These are phyloP conservation scores for Ailuropoda melanoleuca DNA, from an alignment of 2,113 vertebrate genomes.

Conservation along the genomic window DNA sequence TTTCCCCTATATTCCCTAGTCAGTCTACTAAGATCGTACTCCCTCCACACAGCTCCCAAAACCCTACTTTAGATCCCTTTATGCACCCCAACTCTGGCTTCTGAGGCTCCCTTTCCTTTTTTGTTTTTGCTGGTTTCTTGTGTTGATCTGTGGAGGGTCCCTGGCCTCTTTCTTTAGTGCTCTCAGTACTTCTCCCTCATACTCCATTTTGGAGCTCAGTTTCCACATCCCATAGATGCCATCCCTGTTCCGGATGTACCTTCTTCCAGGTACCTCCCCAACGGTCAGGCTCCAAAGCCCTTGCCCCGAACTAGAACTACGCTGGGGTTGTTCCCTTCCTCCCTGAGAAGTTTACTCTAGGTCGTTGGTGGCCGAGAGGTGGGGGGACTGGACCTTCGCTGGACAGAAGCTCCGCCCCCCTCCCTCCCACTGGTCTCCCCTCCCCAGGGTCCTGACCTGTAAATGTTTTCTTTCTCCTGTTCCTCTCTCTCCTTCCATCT, in stretches of 20 bases:
- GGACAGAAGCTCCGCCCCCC: not conserved
- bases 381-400: not conserved
- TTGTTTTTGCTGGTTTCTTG: not conserved
- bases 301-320: not conserved
- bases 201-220: not conserved
- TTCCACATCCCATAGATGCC: not conserved
- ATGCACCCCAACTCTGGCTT: not conserved
- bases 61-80: not conserved
- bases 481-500: not conserved
- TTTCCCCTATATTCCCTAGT: fast-evolving
- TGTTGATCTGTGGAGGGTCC: not conserved
- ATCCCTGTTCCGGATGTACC: not conserved
- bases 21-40: fast-evolving
- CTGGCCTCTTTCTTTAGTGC: not conserved
- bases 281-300: too few species aligned
- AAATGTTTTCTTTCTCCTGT: not conserved
- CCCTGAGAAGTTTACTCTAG: not conserved
- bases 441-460: not conserved
- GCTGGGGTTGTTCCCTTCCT: not conserved
- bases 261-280: not conserved
- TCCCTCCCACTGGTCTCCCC: not conserved
- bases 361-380: not conserved
- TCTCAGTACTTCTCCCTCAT: not conserved
- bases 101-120: not conserved
- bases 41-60: not conserved